Evolutionary conservation across 2,113 vertebrate genomes (phyloP).

Genomic region (Hyperopisus bebe): DNA sequence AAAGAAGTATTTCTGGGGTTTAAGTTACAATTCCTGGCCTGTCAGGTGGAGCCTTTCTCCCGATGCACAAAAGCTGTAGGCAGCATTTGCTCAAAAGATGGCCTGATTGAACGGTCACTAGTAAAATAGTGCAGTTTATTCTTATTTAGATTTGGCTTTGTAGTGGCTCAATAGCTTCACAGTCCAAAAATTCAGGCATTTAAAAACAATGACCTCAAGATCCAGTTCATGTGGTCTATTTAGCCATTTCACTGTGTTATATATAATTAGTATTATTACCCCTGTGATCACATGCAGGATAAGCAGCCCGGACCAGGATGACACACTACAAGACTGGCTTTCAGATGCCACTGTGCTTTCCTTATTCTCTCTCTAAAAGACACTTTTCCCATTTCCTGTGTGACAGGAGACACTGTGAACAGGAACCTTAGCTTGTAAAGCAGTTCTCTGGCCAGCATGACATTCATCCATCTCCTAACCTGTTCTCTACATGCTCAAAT

Average conservation of each 20-base stretch:
- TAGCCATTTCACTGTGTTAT: no score
- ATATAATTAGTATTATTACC: no score
- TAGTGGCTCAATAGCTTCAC: neutral
- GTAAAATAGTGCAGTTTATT: neutral
- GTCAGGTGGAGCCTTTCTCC: slow-evolving; percentile 20
- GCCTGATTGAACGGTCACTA: neutral
- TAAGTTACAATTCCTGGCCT: slow-evolving; percentile 41
- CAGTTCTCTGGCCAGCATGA: slow-evolving; percentile 38
- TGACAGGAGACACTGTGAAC: neutral
- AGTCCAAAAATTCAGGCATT: neutral
- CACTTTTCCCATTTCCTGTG: no score
- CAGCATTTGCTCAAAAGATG: neutral
- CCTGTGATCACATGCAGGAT: no score
- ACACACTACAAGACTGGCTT: neutral
- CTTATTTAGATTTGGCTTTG: neutral
- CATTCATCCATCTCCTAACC: slow-evolving; percentile 39
- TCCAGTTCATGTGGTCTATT: no score
- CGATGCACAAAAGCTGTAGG: neutral
- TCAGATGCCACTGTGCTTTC: neutral
- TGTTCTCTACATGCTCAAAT: neutral
- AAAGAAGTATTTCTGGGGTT: slow-evolving; percentile 28
- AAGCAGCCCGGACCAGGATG: neutral
- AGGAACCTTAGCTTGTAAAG: slow-evolving; percentile 55
- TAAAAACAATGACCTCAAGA: no score
- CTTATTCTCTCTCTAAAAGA: neutral